Base-by-base conservation (phyloP, 2,113 vertebrate species). In the Prietella phreatophila region DNA sequence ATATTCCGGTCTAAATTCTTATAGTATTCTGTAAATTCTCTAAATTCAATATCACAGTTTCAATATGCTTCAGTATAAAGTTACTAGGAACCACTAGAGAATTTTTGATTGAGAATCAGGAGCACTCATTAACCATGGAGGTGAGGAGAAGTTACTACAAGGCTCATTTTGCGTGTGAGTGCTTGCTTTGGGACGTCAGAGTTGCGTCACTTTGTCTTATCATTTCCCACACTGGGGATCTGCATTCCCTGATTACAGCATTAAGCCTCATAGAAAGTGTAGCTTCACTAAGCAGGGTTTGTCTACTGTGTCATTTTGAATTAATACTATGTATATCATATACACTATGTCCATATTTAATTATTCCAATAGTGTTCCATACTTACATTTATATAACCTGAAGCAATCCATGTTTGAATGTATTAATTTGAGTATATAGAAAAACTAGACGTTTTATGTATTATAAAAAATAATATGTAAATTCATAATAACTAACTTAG, bases 141-240 rank as follows among this genome's bases (percentile, higher is more conserved):
- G 13, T 53, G 25, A 50, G 25, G 15, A 5, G 0, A 78, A 30
- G 30, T 14, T 33, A 75, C 80, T 63, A 55, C 17, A 80, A 67
- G 71, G n/a, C 17, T 90, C 50, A 83, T 65, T 82, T 86, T 22
- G 78, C 30, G 33, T 82, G 85, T 15, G 50, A 88, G 13, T 63
- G 58, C 50, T 76, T 55, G 69, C 61, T 89, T 67, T n/a, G 86
- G 78, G 86, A 87, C 84, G 47, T 90, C 89, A 89, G 53, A 53
- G 85, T 53, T 89, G 81, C 88, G 88, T 90, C 89, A 91, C 61
- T 80, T 81, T 69, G 71, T 80, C 91, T 91, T 91, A 91, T 91
- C 91, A 89, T 50, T 20, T 58, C 60, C 53, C 60, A 67, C 33
- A 71, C 76, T 81, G 82, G 50, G 42, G 56, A 69, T 80, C 91